These are phyloP conservation scores for Phyto melanocephala DNA, from an alignment of 2,888 invertebrate species.

Conservation along the genomic window DNA sequence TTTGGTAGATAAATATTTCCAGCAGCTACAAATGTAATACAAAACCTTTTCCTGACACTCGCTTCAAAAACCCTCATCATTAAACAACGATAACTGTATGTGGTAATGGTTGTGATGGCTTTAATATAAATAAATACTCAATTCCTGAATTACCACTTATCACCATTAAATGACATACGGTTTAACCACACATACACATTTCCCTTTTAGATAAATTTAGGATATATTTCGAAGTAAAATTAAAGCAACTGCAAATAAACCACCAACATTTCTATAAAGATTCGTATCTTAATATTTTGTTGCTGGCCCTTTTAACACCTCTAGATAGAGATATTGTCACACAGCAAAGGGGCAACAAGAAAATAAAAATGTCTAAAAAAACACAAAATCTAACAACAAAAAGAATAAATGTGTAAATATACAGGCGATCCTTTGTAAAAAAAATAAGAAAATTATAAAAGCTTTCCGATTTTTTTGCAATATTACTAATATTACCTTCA, in stretches of 20 bases:
- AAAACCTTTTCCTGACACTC: background rate
- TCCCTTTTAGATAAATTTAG: conserved; percentile 25
- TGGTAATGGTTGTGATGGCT: background rate
- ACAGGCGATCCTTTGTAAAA: background rate
- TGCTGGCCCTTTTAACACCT: conserved; percentile 2
- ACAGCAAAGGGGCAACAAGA: background rate
- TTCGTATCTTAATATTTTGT: conserved; percentile 22
- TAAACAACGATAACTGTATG: background rate
- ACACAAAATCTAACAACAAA: background rate
- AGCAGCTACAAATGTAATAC: background rate
- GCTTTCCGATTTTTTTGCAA: background rate
- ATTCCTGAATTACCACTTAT: background rate
- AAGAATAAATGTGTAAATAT: background rate
- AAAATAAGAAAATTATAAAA: background rate
- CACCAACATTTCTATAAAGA: conserved; percentile 3
- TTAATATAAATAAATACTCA: background rate
- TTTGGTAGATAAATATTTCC: background rate
- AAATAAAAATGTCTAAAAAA: background rate
- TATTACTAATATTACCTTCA: no score
- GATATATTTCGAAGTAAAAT: background rate
- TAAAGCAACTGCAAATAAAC: background rate
- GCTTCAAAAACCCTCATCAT: conserved; percentile 7
- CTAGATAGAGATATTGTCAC: background rate
- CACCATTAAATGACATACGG: background rate
- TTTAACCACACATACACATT: conserved; percentile 13